These are phyloP conservation scores for Colius striatus DNA, from an alignment of 2,113 vertebrate species.

Conservation along the genomic window DNA sequence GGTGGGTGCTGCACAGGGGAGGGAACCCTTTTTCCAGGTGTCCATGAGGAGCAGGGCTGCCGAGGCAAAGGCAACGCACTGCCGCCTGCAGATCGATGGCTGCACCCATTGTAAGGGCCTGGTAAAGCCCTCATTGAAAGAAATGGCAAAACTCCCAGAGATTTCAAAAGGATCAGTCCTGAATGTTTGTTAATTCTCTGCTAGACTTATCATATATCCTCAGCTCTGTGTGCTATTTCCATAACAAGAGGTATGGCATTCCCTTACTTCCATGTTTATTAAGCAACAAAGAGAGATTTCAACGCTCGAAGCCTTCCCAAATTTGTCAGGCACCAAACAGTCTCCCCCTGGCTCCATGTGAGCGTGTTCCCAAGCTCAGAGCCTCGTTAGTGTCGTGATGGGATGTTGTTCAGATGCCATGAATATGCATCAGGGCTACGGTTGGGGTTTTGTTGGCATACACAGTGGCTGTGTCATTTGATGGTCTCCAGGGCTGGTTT, in stretches of 20 bases:
- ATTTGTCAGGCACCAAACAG: slow-evolving; percentile 67
- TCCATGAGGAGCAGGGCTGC: neutral
- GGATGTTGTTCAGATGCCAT: slow-evolving; percentile 9
- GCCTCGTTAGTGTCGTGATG: neutral
- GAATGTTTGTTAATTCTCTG: slow-evolving; percentile 62
- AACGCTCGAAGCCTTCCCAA: slow-evolving; percentile 62
- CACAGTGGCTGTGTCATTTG: slow-evolving; percentile 59
- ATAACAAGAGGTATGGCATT: slow-evolving; percentile 71
- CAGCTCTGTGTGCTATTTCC: slow-evolving; percentile 53
- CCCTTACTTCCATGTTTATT: slow-evolving; percentile 70
- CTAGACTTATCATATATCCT: slow-evolving; percentile 72
- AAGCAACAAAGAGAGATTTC: slow-evolving; percentile 71
- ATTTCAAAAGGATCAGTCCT: slow-evolving; percentile 65
- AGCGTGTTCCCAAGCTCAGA: slow-evolving; percentile 48
- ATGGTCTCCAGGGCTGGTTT: slow-evolving; percentile 52
- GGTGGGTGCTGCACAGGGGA: neutral
- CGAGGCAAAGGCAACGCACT: neutral
- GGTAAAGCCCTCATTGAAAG: slow-evolving; percentile 57
- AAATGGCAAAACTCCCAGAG: slow-evolving; percentile 73
- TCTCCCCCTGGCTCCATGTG: slow-evolving; percentile 43
- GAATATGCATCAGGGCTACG: slow-evolving; percentile 67
- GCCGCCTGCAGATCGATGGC: slow-evolving; percentile 46
- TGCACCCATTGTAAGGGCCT: slow-evolving; percentile 17
- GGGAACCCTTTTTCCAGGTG: neutral
- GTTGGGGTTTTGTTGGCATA: slow-evolving; percentile 63